Evolutionary conservation across 2,888 invertebrate genomes (phyloP), one percentile per base, ranked within the genome.

Genomic region (Ochropleura plecta): DNA sequence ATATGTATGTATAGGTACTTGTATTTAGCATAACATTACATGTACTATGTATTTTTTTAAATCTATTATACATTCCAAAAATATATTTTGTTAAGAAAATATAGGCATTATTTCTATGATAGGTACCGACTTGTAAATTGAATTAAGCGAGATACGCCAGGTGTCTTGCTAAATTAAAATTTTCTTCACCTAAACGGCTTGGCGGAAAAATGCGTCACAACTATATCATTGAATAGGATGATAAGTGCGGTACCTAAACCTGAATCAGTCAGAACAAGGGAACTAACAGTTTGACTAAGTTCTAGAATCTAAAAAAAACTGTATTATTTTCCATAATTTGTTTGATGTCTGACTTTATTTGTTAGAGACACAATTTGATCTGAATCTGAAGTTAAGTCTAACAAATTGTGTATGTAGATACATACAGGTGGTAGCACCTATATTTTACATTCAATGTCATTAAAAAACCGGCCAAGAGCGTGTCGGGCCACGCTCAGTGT

Each of bases 281-380:
- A 55, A 49, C 55, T 30, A 42, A 16, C 9, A n/a, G 18, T 53
- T 7, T 7, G 48, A 5, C 16, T 16, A 42, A 49, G n/a, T 18
- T 53, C 16, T 8, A 18, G 8, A 5, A 3, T 62, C 20, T 12
- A 20, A 48, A 53, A 62, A 12, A n/a, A n/a, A 12, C 42, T 48
- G 49, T 44, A 6, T 16, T 42, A 62, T 65, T 62, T 72, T 51
- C 10, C 1, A 44, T 72, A 62, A 78, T 62, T 59, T 53, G 30
- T 60, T 69, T 60, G 20, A 75, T 71, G 51, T 42, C 18, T 49
- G 9, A 86, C 81, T 81, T 83, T 76, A 65, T 81, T 86, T 51
- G 70, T 74, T 76, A 72, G 20, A 72, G 46, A 48, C 60, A 63
- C 16, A 70, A 76, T 78, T 70, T 63, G 80, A 80, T 65, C 14